phyloP scores from a whole-genome alignment of 2,797 vertebrate genomes.

The Parotocinclus haroldoi region DNA sequence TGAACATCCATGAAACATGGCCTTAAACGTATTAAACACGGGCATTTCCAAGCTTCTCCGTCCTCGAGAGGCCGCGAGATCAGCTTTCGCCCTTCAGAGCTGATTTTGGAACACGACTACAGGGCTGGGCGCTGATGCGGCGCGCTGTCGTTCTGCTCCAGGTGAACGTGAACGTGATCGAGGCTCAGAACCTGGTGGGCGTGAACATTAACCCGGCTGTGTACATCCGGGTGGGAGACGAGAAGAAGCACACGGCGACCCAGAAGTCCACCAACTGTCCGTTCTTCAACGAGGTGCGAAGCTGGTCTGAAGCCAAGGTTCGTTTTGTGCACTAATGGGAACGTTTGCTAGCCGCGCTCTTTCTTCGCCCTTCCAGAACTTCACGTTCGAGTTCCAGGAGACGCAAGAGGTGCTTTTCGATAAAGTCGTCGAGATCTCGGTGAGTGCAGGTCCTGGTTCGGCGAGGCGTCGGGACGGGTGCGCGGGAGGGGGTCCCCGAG shows the following conservation, averaged over 20 bases:
- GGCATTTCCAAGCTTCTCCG: too few species aligned
- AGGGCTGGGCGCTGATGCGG: too few species aligned
- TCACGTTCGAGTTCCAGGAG: slow-evolving; percentile 90
- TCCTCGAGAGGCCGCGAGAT: too few species aligned
- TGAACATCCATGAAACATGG: too few species aligned
- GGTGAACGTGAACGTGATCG: slow-evolving; percentile 85
- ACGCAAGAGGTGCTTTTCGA: slow-evolving; percentile 79
- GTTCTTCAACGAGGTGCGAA: slow-evolving; percentile 85
- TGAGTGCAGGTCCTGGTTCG: slow-evolving; percentile 53
- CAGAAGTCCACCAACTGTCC: slow-evolving; percentile 92
- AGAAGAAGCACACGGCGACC: slow-evolving; percentile 78
- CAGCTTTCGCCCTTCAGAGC: too few species aligned
- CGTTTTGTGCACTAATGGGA: too few species aligned
- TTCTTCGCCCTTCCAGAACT: slow-evolving; percentile 73
- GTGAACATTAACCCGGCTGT: slow-evolving; percentile 93
- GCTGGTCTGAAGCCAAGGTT: too few species aligned
- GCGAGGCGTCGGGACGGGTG: too few species aligned
- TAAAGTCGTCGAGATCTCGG: slow-evolving; percentile 88
- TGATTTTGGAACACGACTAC: too few species aligned
- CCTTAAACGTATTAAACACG: too few species aligned
- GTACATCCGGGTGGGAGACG: slow-evolving; percentile 78
- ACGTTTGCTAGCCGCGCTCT: neutral
- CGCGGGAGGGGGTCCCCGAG: too few species aligned
- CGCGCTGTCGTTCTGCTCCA: slow-evolving; percentile 43
- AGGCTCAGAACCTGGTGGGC: slow-evolving; percentile 89